Base-by-base conservation (phyloP, 2,113 vertebrate species). In the Tauraco erythrolophus region DNA sequence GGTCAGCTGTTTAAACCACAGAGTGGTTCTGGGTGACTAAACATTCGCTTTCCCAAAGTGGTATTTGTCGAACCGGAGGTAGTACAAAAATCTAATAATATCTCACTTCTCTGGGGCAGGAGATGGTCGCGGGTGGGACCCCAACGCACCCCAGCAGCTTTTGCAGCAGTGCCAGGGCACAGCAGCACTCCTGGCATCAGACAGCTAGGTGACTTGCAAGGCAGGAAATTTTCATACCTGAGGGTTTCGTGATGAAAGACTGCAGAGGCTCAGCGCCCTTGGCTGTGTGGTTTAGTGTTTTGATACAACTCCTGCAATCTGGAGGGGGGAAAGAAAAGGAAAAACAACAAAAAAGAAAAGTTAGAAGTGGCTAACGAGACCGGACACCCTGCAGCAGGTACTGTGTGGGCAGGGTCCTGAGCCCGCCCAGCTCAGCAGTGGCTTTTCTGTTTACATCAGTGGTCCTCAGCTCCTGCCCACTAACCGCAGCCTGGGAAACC, bases 1-100 rank as follows among this genome's bases (percentile, higher is more conserved):
- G 70, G 81, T 77, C 80, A 85, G n/a, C 87, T 86, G 68, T 33
- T 89, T 46, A 84, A 85, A 95, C 84, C 65, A 62, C 19, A 6
- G 79, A n/a, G 66, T 56, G 48, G 51, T 25, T 95, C 72, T 69
- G 84, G 35, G 33, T 83, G 30, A 31, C 75, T 88, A 86, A 48
- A 15, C 23, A 4, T 37, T 81, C 39, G 41, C 48, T 80, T 94
- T 85, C 61, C 70, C 16, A 24, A 88, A 84, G 80, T 71, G 51
- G 19, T 39, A 50, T 41, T 6, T 78, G 53, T 88, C 8, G 7
- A 84, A 80, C 21, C 57, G 48, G 11, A 21, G 57, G 58, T 10
- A 28, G 11, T 22, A 37, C 39, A 41, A 35, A 56, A 69, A 56
- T 23, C 17, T 22, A 28, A 14, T 22, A 22, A 89, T 37, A 68